Base-by-base conservation (phyloP, 2,113 vertebrate genomes). In the Channa argus region DNA sequence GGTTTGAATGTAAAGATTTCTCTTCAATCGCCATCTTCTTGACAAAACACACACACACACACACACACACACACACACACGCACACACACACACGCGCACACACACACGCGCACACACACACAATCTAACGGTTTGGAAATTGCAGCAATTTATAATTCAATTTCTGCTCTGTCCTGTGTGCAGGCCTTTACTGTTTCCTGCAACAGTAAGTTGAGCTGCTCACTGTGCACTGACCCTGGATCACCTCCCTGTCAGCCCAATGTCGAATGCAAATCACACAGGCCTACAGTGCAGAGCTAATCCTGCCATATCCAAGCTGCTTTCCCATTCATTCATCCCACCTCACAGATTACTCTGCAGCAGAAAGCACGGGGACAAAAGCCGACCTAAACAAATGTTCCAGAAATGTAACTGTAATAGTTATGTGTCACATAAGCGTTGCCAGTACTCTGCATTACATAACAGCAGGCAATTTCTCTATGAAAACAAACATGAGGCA, bases 181-280 rank as follows among this genome's bases (percentile, higher is more conserved):
- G 39, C 33, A 1, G n/a, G 39, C 37, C 24, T 62, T 47, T 0
- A 15, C 67, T 46, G 68, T 43, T 3, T 45, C 52, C 59, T 77
- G 62, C 52, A 9, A 33, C 86, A 36, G 84, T 52, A 67, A 86
- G 60, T 65, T 43, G 89, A 88, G 77, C 86, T 66, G 74, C 39
- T 71, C 72, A 46, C 41, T 5, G 38, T 53, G 79, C 59, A 1
- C 84, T 69, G 84, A 83, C 82, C 85, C 85, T 39, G 83, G 47
- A 66, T 90, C 68, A 56, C 79, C 84, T 88, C 84, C 15, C 74
- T 76, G 81, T 74, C 83, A 71, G 72, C 71, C 85, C 82, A 86
- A 88, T 78, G 86, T 91, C 83, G 84, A 86, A 86, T 76, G 77
- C 84, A 88, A 84, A 88, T 80, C 83, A 77, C 81, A 47, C 54